Conservation (phyloP, 1,140 invertebrate species). For the Brachionus calyciflorus region DNA sequence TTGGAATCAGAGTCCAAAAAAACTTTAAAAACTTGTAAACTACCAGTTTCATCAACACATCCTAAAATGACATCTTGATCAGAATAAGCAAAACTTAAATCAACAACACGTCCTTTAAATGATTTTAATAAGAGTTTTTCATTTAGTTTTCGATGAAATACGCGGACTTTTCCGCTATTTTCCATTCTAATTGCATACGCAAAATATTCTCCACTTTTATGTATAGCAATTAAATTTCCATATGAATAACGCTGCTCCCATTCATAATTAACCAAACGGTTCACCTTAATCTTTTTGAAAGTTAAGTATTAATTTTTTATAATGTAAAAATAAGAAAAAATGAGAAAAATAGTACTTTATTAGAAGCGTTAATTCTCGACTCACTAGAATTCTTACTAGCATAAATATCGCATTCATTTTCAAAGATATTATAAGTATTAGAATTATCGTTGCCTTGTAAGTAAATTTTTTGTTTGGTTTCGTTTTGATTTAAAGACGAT, state of each 20-base stretch:
- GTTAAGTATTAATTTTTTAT: too few relatives aligned
- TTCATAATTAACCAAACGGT: conserved; percentile 83
- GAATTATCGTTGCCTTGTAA: conserved; percentile 71
- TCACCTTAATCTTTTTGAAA: conserved; percentile 66
- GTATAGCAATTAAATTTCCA: conserved; percentile 81
- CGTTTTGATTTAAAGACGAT: background rate
- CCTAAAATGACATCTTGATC: conserved; percentile 73
- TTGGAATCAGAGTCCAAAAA: conserved; percentile 35
- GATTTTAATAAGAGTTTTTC: conserved; percentile 78
- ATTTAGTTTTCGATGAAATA: conserved; percentile 72
- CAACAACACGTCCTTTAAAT: conserved; percentile 76
- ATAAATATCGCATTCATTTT: conserved; percentile 70
- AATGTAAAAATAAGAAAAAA: background rate
- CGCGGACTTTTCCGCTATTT: conserved; percentile 74
- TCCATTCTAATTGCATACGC: conserved; percentile 71
- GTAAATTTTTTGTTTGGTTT: conserved; percentile 11
- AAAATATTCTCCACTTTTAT: conserved; percentile 77
- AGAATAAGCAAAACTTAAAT: conserved; percentile 81
- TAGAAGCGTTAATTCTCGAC: background rate
- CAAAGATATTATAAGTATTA: conserved; percentile 68
- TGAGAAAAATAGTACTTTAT: background rate
- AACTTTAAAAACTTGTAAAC: conserved; percentile 76
- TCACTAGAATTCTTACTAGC: conserved; percentile 61
- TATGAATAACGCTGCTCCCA: conserved; percentile 83
- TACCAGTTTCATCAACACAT: conserved; percentile 78